These are phyloP conservation scores for Mungos mungo DNA, from an alignment of 2,113 vertebrate species.

Conservation along the genomic window DNA sequence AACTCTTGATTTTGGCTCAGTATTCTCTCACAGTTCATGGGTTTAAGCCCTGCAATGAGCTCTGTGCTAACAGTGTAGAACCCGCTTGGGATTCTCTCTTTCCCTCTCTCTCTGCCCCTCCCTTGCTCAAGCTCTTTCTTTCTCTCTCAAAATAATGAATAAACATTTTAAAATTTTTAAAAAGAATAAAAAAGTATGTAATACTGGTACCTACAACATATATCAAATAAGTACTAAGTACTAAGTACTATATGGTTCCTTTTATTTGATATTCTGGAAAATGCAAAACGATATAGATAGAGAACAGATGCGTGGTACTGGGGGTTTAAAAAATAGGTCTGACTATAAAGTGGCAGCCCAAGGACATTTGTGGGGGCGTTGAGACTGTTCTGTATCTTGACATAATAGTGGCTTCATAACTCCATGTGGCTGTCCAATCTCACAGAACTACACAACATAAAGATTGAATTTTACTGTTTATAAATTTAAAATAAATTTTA, in stretches of 20 bases:
- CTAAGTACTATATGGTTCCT: not conserved
- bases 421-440: constrained; percentile 2
- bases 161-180: no score
- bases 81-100: no score
- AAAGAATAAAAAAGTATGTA: not conserved
- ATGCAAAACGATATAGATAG: not conserved
- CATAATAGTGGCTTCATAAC: not conserved
- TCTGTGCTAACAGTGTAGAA: no score
- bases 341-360: not conserved
- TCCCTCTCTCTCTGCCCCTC: no score
- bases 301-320: not conserved
- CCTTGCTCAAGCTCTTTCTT: no score
- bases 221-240: not conserved
- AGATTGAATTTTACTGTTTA: not conserved
- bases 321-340: not conserved
- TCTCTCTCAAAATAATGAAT: no score
- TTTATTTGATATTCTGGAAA: not conserved
- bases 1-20: no score
- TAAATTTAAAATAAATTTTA: constrained; percentile 9
- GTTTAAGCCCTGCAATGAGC: no score
- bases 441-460: not conserved
- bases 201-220: not conserved
- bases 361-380: not conserved
- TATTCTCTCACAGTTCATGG: no score
- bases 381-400: not conserved